These are phyloP conservation scores for Drosophila erecta DNA, from an alignment of 1,140 invertebrate species.

Conservation along the genomic window DNA sequence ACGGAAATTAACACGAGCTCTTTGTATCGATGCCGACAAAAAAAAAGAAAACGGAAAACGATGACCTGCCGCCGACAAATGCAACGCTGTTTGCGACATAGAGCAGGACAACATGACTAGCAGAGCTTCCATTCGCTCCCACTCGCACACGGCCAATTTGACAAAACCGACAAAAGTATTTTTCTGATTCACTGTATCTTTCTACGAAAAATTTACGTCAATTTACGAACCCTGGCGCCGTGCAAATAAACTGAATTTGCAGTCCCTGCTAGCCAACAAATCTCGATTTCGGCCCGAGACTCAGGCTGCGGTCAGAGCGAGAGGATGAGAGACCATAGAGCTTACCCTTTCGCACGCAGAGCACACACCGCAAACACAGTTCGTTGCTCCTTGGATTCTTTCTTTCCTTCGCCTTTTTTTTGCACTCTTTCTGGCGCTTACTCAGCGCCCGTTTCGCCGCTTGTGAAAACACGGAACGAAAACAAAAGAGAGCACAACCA, in stretches of 20 bases:
- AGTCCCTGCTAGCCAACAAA: conserved; percentile 9
- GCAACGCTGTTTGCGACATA: conserved; percentile 35
- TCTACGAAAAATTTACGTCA: neutral
- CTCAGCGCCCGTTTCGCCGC: conserved; percentile 56
- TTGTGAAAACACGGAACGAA: conserved; percentile 32
- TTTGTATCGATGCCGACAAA: conserved; percentile 22
- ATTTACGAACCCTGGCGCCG: no score
- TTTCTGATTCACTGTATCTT: neutral
- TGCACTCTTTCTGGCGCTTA: conserved; percentile 73
- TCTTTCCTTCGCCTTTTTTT: conserved; percentile 72
- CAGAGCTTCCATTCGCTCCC: conserved; percentile 22
- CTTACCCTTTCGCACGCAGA: conserved; percentile 74
- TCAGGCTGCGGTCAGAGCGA: neutral
- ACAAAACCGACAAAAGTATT: conserved; percentile 43
- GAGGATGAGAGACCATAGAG: conserved; percentile 45
- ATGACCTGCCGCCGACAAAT: conserved; percentile 49
- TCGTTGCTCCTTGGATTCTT: conserved; percentile 81
- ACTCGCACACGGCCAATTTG: conserved; percentile 30
- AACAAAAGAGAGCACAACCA: conserved; percentile 51
- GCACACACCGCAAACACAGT: conserved; percentile 71
- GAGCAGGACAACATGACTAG: conserved; percentile 52
- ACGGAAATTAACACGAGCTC: conserved; percentile 10
- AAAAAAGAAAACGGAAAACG: conserved; percentile 56
- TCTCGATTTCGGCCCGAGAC: neutral
- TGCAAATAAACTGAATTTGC: neutral